These are phyloP conservation scores for Phasia obesa DNA, from an alignment of 2,888 invertebrate species.

Conservation along the genomic window DNA sequence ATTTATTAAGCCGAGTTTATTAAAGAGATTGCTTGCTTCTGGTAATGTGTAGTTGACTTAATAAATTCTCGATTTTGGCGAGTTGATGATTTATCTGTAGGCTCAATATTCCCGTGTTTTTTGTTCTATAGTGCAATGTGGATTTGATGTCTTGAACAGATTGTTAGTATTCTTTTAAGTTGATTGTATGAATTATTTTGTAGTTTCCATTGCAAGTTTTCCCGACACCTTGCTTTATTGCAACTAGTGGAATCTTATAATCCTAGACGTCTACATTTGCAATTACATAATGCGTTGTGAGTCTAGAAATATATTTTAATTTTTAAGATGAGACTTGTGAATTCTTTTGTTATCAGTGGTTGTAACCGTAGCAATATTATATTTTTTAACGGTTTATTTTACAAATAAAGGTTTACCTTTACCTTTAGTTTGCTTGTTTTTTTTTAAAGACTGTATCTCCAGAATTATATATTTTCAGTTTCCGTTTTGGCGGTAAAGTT, in stretches of 20 bases:
- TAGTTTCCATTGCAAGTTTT: constrained; percentile 56
- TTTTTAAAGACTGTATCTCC: constrained; percentile 8
- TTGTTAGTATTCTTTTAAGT: constrained; percentile 36
- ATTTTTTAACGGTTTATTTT: constrained; percentile 9
- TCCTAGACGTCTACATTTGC: constrained; percentile 45
- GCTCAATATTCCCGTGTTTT: background rate
- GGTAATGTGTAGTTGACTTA: constrained; percentile 39
- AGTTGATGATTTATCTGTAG: constrained; percentile 48
- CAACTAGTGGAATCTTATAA: constrained; percentile 52
- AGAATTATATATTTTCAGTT: background rate
- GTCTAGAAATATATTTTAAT: constrained; percentile 22
- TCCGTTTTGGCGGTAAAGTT: constrained; percentile 18
- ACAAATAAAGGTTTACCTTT: constrained; percentile 14
- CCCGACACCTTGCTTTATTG: constrained; percentile 47
- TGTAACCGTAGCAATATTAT: constrained; percentile 18
- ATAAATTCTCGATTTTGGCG: constrained; percentile 38
- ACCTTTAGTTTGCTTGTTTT: constrained; percentile 24
- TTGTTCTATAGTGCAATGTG: background rate
- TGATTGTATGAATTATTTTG: constrained; percentile 71
- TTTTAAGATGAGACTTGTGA: constrained; percentile 39
- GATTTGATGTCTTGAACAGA: background rate
- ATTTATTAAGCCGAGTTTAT: constrained; percentile 7
- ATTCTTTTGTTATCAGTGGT: constrained; percentile 15
- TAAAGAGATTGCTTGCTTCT: constrained; percentile 22
- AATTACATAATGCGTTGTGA: background rate